Evolutionary conservation across 2,888 invertebrate species (phyloP).

Genomic region (Coecobrya sp.): DNA sequence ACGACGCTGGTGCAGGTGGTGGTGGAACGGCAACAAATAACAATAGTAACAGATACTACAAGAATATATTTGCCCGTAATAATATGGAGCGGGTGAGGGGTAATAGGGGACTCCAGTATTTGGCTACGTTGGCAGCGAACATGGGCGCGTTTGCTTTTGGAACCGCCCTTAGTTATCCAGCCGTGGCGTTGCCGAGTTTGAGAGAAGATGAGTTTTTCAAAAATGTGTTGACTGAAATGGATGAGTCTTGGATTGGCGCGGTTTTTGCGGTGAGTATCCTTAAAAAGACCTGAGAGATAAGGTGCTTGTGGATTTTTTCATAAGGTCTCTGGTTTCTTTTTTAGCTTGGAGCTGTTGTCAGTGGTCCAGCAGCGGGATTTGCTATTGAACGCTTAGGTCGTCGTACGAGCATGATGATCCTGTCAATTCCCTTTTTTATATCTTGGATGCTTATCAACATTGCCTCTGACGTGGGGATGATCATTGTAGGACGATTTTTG

Average conservation of each 20-base stretch:
- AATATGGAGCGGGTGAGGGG: slow-evolving; percentile 40
- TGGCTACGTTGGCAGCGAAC: slow-evolving; percentile 80
- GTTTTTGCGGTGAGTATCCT: slow-evolving; percentile 87
- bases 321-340: no score
- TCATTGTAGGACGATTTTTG: slow-evolving; percentile 74
- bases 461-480: slow-evolving; percentile 62
- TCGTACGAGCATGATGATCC: slow-evolving; percentile 67
- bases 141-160: slow-evolving; percentile 79
- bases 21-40: slow-evolving; percentile 32
- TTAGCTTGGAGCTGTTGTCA: slow-evolving; percentile 81
- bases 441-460: slow-evolving; percentile 79
- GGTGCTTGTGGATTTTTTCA: not conserved
- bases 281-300: not conserved
- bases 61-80: slow-evolving; percentile 1
- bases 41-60: slow-evolving; percentile 22
- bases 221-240: slow-evolving; percentile 87
- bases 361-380: slow-evolving; percentile 72
- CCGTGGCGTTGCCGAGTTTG: slow-evolving; percentile 70
- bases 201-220: slow-evolving; percentile 55
- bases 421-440: slow-evolving; percentile 75
- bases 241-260: slow-evolving; percentile 89
- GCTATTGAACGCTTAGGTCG: slow-evolving; percentile 77
- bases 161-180: slow-evolving; percentile 65
- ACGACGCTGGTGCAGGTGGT: not conserved
- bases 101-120: slow-evolving; percentile 69